A percentile compares a stretch with the other conserved stretches of the same genome.
Conservation (phyloP, 2,797 vertebrate genomes). For the Scyliorhinus canicula region DNA sequence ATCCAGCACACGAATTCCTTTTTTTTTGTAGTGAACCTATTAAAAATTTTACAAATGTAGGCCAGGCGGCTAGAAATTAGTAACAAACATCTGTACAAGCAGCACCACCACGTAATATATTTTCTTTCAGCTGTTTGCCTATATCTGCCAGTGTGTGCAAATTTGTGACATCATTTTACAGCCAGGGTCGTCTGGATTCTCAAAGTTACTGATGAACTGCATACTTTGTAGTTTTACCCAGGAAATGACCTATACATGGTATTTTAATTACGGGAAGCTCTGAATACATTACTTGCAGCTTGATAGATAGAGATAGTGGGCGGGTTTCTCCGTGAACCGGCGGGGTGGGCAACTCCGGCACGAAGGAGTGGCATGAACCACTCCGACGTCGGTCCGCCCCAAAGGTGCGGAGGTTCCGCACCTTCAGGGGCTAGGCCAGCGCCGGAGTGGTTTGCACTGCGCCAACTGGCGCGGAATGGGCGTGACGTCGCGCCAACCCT, state of each 20-base stretch:
- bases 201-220: not conserved
- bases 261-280: not conserved
- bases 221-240: not conserved
- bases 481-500: too few species aligned
- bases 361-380: too few species aligned
- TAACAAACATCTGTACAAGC: not conserved
- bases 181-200: not conserved
- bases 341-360: too few species aligned
- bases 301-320: not conserved
- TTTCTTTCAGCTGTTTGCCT: not conserved
- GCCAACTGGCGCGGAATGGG: too few species aligned
- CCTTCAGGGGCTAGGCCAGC: too few species aligned
- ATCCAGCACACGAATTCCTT: too few species aligned
- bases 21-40: not conserved
- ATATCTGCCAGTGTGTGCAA: not conserved
- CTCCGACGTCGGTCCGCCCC: too few species aligned
- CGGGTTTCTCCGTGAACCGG: too few species aligned
- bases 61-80: not conserved
- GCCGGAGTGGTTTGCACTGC: too few species aligned
- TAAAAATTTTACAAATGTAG: not conserved
- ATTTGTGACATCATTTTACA: not conserved
- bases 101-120: not conserved
- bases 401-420: too few species aligned
- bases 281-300: not conserved
- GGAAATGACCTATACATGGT: not conserved